These are phyloP conservation scores for Drosophila yakuba DNA, from an alignment of 1,140 invertebrate genomes.

Conservation along the genomic window DNA sequence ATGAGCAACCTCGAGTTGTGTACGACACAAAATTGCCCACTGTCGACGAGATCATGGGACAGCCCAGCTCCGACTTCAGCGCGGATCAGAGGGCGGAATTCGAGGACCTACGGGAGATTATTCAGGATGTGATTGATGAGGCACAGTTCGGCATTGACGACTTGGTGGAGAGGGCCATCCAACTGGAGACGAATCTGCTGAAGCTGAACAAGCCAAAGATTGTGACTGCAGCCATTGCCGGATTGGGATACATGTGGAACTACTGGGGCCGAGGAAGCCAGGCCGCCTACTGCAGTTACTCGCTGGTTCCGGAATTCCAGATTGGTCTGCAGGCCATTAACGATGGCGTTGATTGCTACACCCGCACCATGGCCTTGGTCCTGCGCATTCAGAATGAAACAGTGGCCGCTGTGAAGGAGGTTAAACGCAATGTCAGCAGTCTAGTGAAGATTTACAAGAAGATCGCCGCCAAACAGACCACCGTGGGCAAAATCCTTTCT, in stretches of 20 bases:
- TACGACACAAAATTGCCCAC: conserved; percentile 71
- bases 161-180: conserved; percentile 52
- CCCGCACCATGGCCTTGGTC: conserved; percentile 53
- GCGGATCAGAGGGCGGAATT: conserved; percentile 54
- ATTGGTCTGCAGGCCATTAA: conserved; percentile 62
- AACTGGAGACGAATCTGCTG: conserved; percentile 57
- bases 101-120: conserved; percentile 57
- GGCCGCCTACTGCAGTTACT: conserved; percentile 79
- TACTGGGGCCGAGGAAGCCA: conserved; percentile 52
- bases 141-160: conserved; percentile 62
- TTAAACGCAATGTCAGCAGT: conserved; percentile 50
- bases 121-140: conserved; percentile 75
- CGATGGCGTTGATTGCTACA: conserved; percentile 72
- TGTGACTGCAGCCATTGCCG: conserved; percentile 58
- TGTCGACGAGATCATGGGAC: conserved; percentile 58
- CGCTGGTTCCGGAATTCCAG: conserved; percentile 68
- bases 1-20: conserved; percentile 37
- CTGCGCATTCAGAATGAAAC: conserved; percentile 65
- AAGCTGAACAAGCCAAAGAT: conserved; percentile 75
- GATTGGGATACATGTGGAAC: conserved; percentile 53
- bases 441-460: conserved; percentile 75
- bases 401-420: conserved; percentile 61
- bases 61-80: conserved; percentile 28
- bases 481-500: conserved; percentile 69
- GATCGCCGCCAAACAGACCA: conserved; percentile 60